Conservation (phyloP, 2,113 vertebrate species). For the Sturnus vulgaris region DNA sequence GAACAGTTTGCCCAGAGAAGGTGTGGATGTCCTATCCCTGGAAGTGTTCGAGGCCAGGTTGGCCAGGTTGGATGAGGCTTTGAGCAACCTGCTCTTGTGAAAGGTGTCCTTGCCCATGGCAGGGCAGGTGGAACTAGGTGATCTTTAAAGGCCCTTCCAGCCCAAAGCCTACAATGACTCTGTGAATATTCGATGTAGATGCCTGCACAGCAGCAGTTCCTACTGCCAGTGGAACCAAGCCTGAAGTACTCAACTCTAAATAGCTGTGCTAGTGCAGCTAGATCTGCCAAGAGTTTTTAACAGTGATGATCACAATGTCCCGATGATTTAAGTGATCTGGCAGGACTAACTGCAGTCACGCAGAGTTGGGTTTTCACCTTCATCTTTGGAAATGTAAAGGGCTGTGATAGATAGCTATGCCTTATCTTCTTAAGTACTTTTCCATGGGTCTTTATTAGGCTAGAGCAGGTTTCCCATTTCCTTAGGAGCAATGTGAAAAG, state of each 20-base stretch:
- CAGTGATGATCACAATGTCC: neutral
- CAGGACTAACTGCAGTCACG: neutral
- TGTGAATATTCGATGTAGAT: neutral
- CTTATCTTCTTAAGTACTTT: neutral
- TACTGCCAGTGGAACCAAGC: neutral
- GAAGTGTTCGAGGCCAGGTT: neutral
- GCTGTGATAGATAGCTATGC: neutral
- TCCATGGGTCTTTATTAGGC: neutral
- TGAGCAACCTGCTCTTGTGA: neutral
- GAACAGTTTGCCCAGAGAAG: neutral
- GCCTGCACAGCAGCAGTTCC: neutral
- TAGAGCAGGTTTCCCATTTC: neutral
- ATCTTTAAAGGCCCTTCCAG: neutral
- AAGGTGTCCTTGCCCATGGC: neutral
- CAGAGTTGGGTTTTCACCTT: neutral
- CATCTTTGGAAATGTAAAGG: neutral
- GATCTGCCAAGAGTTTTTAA: constrained; percentile 8
- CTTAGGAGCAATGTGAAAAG: neutral
- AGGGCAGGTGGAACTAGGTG: too few relatives aligned
- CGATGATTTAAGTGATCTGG: neutral
- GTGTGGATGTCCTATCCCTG: neutral
- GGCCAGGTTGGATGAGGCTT: neutral
- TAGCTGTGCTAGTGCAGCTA: neutral
- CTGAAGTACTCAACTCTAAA: neutral
- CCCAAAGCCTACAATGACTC: neutral